These are phyloP conservation scores for Leptogaster cylindrica DNA, from an alignment of 2,888 invertebrate genomes.

Conservation along the genomic window DNA sequence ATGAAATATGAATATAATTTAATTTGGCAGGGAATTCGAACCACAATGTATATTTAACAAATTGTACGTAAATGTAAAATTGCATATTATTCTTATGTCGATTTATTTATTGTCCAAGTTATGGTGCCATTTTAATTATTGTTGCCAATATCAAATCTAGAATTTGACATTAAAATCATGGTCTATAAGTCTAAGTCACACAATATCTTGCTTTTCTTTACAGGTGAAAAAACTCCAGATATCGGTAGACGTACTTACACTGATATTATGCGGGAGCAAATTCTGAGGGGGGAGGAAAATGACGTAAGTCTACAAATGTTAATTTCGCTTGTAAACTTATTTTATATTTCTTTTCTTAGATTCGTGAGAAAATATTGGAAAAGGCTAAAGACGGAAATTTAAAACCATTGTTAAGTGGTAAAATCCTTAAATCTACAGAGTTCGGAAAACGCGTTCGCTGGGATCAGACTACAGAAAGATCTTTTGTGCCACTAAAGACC, in stretches of 20 bases:
- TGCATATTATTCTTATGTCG: slow-evolving; percentile 51
- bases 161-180: background rate
- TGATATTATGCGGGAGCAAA: slow-evolving; percentile 96
- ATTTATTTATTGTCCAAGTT: slow-evolving; percentile 18
- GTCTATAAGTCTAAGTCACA: slow-evolving; percentile 36
- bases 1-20: slow-evolving; percentile 49
- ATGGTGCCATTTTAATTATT: slow-evolving; percentile 7
- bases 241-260: slow-evolving; percentile 91
- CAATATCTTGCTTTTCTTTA: slow-evolving; percentile 54
- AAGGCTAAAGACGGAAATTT: slow-evolving; percentile 93
- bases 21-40: slow-evolving; percentile 29
- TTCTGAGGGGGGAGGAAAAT: slow-evolving; percentile 87
- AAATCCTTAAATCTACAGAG: slow-evolving; percentile 67
- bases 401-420: slow-evolving; percentile 69
- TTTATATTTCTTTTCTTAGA: slow-evolving; percentile 64
- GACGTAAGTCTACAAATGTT: too few species aligned
- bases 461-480: slow-evolving; percentile 92
- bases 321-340: background rate
- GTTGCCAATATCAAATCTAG: slow-evolving; percentile 42
- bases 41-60: too few species aligned
- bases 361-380: slow-evolving; percentile 88
- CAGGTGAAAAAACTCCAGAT: slow-evolving; percentile 98
- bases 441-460: slow-evolving; percentile 88
- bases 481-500: slow-evolving; percentile 74
- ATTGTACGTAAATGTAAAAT: slow-evolving; percentile 42